Conservation (phyloP, 2,888 invertebrate species). For the Mallateleia sp. region DNA sequence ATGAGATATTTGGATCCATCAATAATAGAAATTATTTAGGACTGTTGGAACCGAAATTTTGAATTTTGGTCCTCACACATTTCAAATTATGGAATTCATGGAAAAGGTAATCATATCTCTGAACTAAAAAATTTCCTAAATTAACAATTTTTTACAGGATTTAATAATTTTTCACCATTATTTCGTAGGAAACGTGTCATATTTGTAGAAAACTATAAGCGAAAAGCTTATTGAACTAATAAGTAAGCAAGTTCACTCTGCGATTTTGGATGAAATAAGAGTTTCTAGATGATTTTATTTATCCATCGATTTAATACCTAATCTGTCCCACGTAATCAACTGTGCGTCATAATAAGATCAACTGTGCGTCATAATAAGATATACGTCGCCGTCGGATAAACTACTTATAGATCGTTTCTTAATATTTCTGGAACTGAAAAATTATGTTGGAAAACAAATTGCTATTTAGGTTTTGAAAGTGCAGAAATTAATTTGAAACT, state of each 20-base stretch:
- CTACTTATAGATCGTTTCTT: conserved; percentile 63
- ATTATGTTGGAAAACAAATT: conserved; percentile 33
- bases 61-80: conserved; percentile 81
- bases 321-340: conserved; percentile 67
- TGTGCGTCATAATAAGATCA: too few relatives aligned
- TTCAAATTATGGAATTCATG: conserved; percentile 77
- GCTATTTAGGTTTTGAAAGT: conserved; percentile 42
- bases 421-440: conserved; percentile 46
- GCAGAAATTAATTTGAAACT: too few relatives aligned
- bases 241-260: conserved; percentile 56
- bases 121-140: too few relatives aligned
- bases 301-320: conserved; percentile 80
- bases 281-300: conserved; percentile 53
- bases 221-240: conserved; percentile 28
- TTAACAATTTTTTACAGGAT: too few relatives aligned
- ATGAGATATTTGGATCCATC: too few relatives aligned
- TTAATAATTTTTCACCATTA: too few relatives aligned
- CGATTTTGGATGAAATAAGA: conserved; percentile 74
- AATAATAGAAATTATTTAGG: conserved; percentile 62
- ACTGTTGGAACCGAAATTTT: conserved; percentile 77
- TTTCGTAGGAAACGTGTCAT: conserved; percentile 19
- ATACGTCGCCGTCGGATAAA: conserved; percentile 60
- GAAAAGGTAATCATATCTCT: conserved; percentile 37
- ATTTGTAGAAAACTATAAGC: conserved; percentile 66
- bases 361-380: conserved; percentile 48